These are phyloP conservation scores for Scaptomyza pallida DNA, from an alignment of 1,140 invertebrate genomes.

Conservation along the genomic window DNA sequence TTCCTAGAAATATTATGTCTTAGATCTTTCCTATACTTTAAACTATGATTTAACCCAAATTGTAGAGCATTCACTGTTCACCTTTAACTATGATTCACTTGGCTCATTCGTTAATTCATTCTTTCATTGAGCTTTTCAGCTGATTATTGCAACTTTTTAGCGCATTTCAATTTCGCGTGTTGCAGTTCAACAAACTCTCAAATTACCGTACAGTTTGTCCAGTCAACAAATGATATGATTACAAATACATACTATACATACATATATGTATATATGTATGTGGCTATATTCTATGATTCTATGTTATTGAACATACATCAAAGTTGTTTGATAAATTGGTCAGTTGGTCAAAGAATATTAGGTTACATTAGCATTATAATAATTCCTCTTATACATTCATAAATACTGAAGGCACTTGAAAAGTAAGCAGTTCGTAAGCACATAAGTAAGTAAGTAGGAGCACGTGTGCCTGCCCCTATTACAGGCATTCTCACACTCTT, in stretches of 20 bases:
- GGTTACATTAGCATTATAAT: constrained; percentile 29
- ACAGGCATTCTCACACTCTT: constrained; percentile 10
- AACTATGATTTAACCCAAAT: too few relatives aligned
- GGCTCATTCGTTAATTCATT: background rate
- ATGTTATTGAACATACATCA: constrained; percentile 17
- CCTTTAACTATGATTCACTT: background rate
- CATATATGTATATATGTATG: too few relatives aligned
- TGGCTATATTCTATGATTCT: background rate
- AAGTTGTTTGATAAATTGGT: constrained; percentile 40
- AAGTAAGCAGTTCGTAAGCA: background rate
- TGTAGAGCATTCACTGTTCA: constrained; percentile 3
- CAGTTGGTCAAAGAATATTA: constrained; percentile 60
- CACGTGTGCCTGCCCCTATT: too few relatives aligned
- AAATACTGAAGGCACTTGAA: background rate
- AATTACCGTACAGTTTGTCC: constrained; percentile 44
- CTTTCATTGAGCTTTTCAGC: constrained; percentile 29
- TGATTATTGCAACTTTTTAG: constrained; percentile 45
- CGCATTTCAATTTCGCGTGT: constrained; percentile 34
- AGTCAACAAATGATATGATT: constrained; percentile 20
- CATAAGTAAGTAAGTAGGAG: background rate
- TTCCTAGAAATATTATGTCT: too few relatives aligned
- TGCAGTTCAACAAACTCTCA: constrained; percentile 74
- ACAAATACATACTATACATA: background rate
- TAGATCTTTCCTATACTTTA: too few relatives aligned
- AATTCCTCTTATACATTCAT: too few relatives aligned